Base-by-base conservation (phyloP, 1,140 invertebrate species). In the Penaeus chinensis region DNA sequence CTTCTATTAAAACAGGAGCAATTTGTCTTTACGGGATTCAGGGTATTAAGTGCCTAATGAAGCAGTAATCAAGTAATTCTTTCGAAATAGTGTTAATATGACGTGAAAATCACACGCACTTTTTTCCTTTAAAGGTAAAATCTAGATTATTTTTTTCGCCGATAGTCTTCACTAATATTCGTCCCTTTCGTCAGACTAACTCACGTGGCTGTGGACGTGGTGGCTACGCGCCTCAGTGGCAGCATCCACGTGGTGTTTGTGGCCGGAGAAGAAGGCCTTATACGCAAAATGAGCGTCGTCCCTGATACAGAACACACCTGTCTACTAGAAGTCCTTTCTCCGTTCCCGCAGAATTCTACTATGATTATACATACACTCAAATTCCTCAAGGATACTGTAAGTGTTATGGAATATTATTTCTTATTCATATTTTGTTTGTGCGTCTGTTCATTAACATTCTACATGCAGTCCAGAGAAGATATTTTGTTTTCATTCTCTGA, bases 271-370 rank as follows among this genome's bases (percentile, higher is more conserved):
- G 83, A 69, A 22, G 89, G 88, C 63, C 89, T 95, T 16, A 94
- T 99, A 18, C 95, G 96, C 90, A 98, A 98, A 91, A 94, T 98
- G 89, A 95, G 95, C 0, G 93, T 97, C 42, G 92, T 96, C 90
- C 95, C 96, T 11, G 91, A 93, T 22, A 62, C 47, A 7, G 93
- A 94, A 16, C 93, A 95, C 85, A 95, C 96, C 0, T 99, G 98
- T 92, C 92, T 98, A 7, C 94, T 98, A 24, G 97, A 98, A 92
- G 94, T 97, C 80, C 96, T 97, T 94, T 94, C 95, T 83, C 94
- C 96, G 3, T 94, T 95, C 16, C 93, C 94, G 10, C 90, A 91
- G 22, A 92, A 94, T 89, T 91, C 91, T 54, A 91, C 92, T 1
- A 91, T 92, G 47, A 93, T 93, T 54, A 94, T 96, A 63, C 92